These are phyloP conservation scores for Macheiramphus alcinus DNA, from an alignment of 2,113 vertebrate genomes.

Conservation along the genomic window DNA sequence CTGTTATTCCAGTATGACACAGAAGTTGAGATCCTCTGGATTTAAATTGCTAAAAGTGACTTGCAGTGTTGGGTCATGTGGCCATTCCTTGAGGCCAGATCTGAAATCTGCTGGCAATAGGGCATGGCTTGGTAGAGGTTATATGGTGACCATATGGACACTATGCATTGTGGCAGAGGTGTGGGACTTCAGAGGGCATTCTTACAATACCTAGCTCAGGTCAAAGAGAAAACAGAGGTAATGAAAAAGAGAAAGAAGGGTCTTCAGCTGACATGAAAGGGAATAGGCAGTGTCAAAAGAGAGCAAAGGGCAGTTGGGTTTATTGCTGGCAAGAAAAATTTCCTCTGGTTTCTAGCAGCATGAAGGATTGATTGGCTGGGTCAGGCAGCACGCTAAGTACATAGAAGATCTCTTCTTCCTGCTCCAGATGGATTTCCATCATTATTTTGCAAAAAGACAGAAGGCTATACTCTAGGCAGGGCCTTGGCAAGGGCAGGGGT, in stretches of 20 bases:
- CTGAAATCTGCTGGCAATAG: not conserved
- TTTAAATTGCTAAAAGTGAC: not conserved
- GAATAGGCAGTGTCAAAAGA: not conserved
- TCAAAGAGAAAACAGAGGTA: not conserved
- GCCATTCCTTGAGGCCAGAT: not conserved
- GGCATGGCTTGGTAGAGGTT: not conserved
- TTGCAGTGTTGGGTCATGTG: not conserved
- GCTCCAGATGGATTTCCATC: not conserved
- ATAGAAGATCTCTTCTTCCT: not conserved
- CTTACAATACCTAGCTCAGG: not conserved
- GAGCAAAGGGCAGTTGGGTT: not conserved
- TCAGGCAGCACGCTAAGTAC: not conserved
- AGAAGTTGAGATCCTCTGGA: not conserved
- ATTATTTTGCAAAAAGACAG: not conserved
- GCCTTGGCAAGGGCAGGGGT: not conserved
- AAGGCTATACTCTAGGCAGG: not conserved
- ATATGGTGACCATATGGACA: not conserved
- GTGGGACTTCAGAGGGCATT: not conserved
- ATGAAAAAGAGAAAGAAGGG: not conserved
- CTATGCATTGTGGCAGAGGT: not conserved
- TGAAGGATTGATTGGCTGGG: not conserved
- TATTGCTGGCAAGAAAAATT: not conserved
- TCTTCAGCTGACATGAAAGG: not conserved
- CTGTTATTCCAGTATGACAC: not conserved
- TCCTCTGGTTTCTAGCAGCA: not conserved